Evolutionary conservation across 2,888 invertebrate species (phyloP), one percentile per base, ranked within the genome.

Genomic region (Mimachlamys varia): DNA sequence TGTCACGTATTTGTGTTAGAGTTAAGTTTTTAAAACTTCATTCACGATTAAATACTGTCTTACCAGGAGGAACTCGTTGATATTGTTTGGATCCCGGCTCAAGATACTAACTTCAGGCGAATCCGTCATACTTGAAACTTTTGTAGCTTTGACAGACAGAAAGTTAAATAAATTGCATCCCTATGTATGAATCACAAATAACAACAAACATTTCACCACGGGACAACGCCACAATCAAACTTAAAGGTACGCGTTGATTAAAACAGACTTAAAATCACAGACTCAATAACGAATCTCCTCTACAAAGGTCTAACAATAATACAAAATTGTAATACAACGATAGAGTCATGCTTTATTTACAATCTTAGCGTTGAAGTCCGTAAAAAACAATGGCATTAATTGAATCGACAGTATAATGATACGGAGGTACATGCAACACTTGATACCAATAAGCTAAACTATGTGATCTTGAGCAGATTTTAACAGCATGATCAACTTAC

Each of bases 81-180:
- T 96, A 92, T 97, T 97, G 93, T 98, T 98, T 0, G 98, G 98
- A 95, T 98, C 98, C 92, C 98, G 96, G 94, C 98, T 98, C 94
- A 98, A 98, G 92, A 98, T 96, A 89, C 97, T 97, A 90, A 92
- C 88, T 50, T 44, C 88, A 7, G 88, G n/a, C 10, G 27, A 2
- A 27, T 88, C 50, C 55, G 17, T 37, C 88, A 44, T 44, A 3
- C 44, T 44, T 44, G n/a, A 49, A 12, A 3, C 33, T 19, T n/a
- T 7, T 19, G 22, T 58, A 15, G 5, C 22, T 58, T 3, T 58
- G 19, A 12, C 5, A 53, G 2, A 17, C 53, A 13, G 53, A 19
- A 53, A 10, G 44, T 44, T 44, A 44, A 7, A 44, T 7, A 44
- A 44, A 5, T 7, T 44, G 44, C 44, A 44, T 44, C 7, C 44